These are phyloP conservation scores for Malurus splendens DNA, from an alignment of 2,797 vertebrate species.

Conservation along the genomic window DNA sequence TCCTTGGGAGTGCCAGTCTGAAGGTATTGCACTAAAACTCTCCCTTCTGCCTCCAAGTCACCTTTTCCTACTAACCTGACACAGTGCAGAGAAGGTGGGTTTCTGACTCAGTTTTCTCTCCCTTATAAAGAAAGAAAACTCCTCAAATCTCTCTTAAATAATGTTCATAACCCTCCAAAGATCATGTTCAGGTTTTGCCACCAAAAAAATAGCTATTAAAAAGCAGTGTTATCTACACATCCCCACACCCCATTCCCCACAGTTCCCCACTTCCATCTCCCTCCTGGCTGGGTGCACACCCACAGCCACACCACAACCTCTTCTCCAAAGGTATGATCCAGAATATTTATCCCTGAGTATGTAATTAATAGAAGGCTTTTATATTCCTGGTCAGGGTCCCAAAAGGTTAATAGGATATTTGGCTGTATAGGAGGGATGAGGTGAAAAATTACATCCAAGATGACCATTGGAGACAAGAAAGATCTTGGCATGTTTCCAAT, in stretches of 20 bases:
- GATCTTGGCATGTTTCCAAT: not conserved
- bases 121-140: not conserved
- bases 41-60: not conserved
- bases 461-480: not conserved
- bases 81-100: not conserved
- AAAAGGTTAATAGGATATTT: not conserved
- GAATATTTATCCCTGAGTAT: not conserved
- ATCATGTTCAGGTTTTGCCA: not conserved
- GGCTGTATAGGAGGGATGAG: not conserved
- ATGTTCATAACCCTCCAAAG: not conserved
- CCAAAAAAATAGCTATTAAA: not conserved
- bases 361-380: not conserved
- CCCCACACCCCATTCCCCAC: accelerated
- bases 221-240: not conserved
- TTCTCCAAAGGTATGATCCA: not conserved
- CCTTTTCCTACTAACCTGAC: not conserved
- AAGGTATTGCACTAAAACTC: not conserved
- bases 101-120: not conserved
- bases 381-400: not conserved
- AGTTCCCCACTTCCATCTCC: not conserved
- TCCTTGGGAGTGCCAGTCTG: not conserved
- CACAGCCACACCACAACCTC: not conserved
- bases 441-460: not conserved
- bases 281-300: no score
- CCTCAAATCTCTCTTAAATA: not conserved